A percentile compares a stretch with the other conserved stretches of the same genome.
Conservation (phyloP, 2,888 invertebrate genomes). For the Dexiosoma caninum region DNA sequence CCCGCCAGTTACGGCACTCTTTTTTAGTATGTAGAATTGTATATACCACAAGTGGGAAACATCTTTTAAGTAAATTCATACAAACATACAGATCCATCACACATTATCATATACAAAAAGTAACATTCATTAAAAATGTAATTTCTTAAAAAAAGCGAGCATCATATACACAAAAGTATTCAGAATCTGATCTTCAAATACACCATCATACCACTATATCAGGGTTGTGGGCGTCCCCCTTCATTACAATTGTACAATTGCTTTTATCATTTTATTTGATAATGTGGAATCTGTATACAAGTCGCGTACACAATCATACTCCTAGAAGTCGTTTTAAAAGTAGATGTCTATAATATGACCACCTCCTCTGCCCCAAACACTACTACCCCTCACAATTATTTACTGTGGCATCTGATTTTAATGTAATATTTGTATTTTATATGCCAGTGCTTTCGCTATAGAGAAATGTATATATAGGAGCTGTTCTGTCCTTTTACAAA, state of each 20-base stretch:
- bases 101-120: background rate
- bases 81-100: background rate
- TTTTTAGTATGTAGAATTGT: background rate
- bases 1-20: conserved; percentile 74
- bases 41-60: conserved; percentile 25
- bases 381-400: background rate
- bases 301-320: conserved; percentile 26
- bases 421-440: conserved; percentile 36
- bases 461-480: conserved; percentile 7
- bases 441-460: background rate
- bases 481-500: background rate
- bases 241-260: conserved; percentile 34
- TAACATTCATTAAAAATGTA: conserved; percentile 34
- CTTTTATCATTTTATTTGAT: conserved; percentile 54
- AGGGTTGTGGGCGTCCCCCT: conserved; percentile 60
- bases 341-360: conserved; percentile 35
- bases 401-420: conserved; percentile 48
- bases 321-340: conserved; percentile 4
- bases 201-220: background rate
- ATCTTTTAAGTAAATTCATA: background rate
- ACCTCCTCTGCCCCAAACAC: background rate
- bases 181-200: background rate
- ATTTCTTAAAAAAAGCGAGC: conserved; percentile 38
- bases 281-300: conserved; percentile 42
- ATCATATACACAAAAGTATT: conserved; percentile 9